Evolutionary conservation across 2,797 vertebrate genomes (phyloP).

Genomic region (Eurystomus glaucurus): DNA sequence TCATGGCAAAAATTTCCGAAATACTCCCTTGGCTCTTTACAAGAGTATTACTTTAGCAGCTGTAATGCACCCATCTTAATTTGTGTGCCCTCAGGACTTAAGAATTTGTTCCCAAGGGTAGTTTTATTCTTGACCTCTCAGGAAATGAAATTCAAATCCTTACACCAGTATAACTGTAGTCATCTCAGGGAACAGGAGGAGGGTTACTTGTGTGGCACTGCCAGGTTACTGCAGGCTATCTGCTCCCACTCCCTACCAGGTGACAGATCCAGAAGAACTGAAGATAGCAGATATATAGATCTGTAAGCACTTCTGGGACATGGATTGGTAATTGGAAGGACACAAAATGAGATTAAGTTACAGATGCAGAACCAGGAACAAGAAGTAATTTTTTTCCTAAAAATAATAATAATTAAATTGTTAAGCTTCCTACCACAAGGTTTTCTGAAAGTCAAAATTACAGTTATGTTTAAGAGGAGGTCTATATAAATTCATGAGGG

Average conservation of each 20-base stretch:
- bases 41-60: background rate
- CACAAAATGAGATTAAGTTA: background rate
- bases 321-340: background rate
- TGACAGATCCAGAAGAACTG: background rate
- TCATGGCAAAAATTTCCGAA: background rate
- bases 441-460: conserved; percentile 27
- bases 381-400: background rate
- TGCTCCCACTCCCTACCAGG: background rate
- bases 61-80: accelerated
- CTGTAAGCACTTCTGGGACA: background rate
- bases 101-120: background rate
- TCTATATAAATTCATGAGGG: background rate
- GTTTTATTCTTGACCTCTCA: background rate
- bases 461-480: background rate
- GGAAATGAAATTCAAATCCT: background rate
- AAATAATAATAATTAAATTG: background rate
- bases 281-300: background rate
- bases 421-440: background rate
- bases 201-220: background rate
- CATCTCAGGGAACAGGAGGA: background rate
- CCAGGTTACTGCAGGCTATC: background rate
- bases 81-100: background rate
- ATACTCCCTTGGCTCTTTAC: background rate
- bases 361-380: background rate
- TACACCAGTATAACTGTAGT: accelerated